These are phyloP conservation scores for Drosophila bipectinata DNA, from an alignment of 1,140 invertebrate species.

Conservation along the genomic window DNA sequence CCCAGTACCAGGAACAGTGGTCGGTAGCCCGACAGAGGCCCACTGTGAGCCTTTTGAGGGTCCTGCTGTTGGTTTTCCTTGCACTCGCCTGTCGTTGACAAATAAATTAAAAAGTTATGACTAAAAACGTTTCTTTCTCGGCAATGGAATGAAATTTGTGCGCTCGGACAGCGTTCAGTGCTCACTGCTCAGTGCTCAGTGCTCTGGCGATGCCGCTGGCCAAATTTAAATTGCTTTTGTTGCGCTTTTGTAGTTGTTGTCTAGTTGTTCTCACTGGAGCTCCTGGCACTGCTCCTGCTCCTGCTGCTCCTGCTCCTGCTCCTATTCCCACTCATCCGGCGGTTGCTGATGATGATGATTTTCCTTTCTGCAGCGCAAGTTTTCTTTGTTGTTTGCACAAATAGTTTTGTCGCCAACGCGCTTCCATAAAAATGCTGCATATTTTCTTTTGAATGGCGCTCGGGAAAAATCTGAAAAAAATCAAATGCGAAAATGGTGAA, in stretches of 20 bases:
- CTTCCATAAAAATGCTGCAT: constrained; percentile 62
- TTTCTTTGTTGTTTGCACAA: constrained; percentile 82
- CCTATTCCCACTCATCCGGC: constrained; percentile 13
- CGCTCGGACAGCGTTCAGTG: constrained; percentile 55
- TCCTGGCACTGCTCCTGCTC: constrained; percentile 7
- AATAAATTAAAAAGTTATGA: constrained; percentile 82
- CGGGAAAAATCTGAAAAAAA: constrained; percentile 34
- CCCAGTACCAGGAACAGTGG: not conserved
- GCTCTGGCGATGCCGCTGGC: constrained; percentile 53
- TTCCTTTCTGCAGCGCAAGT: constrained; percentile 72
- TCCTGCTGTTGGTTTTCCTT: constrained; percentile 1
- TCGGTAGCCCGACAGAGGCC: too few species aligned
- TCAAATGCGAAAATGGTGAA: constrained; percentile 6
- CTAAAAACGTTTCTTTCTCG: constrained; percentile 64
- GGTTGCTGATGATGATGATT: constrained; percentile 62
- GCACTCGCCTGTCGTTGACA: constrained; percentile 60
- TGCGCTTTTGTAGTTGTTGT: constrained; percentile 77
- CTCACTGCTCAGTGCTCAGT: constrained; percentile 20
- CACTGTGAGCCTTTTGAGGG: not conserved
- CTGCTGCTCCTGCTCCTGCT: constrained; percentile 4
- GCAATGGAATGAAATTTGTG: constrained; percentile 69
- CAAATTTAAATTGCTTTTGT: constrained; percentile 82
- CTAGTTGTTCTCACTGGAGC: constrained; percentile 42
- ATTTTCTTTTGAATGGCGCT: constrained; percentile 70
- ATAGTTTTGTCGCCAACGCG: constrained; percentile 58